These are phyloP conservation scores for Lucilia sericata DNA, from an alignment of 1,140 invertebrate genomes.

Conservation along the genomic window DNA sequence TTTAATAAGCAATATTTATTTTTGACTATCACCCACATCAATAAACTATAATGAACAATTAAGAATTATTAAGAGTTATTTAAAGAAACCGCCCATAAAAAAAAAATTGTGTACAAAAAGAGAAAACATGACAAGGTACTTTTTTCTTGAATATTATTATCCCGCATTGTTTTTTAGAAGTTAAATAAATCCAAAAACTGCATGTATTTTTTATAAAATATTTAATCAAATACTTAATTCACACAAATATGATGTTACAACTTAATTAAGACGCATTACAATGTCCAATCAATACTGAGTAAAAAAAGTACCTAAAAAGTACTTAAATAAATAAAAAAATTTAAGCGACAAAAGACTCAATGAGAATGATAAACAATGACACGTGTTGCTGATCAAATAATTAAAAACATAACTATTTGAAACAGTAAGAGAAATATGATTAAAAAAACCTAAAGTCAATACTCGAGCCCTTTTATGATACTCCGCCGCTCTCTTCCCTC, in stretches of 20 bases:
- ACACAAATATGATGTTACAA: constrained; percentile 29
- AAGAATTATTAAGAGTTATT: constrained; percentile 3
- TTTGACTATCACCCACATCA: background rate
- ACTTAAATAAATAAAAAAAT: constrained; percentile 9
- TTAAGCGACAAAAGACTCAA: background rate
- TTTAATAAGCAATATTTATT: constrained; percentile 9
- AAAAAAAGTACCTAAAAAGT: background rate
- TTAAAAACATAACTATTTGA: background rate
- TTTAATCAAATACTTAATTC: background rate
- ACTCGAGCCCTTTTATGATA: background rate
- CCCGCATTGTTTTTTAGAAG: constrained; percentile 4
- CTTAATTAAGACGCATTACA: constrained; percentile 33
- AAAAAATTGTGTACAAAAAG: background rate
- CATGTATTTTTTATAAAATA: background rate
- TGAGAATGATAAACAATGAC: constrained; percentile 47
- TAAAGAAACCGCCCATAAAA: background rate
- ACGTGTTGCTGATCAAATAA: constrained; percentile 42
- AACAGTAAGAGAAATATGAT: constrained; percentile 17
- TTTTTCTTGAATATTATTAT: background rate
- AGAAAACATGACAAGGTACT: constrained; percentile 4
- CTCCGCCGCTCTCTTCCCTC: background rate
- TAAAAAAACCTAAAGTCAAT: background rate
- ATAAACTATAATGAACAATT: background rate
- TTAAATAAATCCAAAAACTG: background rate
- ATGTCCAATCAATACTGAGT: background rate